These are phyloP conservation scores for Rhodinocichla rosea DNA, from an alignment of 2,113 vertebrate species.

Conservation along the genomic window DNA sequence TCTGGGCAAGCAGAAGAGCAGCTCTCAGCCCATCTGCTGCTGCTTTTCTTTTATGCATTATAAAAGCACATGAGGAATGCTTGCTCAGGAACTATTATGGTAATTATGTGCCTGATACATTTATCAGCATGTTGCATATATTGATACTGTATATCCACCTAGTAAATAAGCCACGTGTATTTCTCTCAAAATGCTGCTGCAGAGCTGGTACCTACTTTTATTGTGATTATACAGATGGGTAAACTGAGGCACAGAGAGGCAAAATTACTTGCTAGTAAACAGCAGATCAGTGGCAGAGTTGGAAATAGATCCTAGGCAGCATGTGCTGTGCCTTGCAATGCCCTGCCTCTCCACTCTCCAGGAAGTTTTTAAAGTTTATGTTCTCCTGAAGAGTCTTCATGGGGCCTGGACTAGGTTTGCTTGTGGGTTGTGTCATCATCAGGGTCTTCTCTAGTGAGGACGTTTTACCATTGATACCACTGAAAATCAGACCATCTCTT, in stretches of 20 bases:
- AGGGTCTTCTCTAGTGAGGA: background rate
- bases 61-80: background rate
- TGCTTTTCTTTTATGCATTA: background rate
- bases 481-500: background rate
- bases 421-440: background rate
- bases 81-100: background rate
- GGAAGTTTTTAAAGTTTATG: background rate
- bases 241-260: conserved; percentile 37
- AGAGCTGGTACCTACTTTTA: background rate
- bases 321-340: background rate
- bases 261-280: conserved; percentile 17
- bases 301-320: background rate
- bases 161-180: background rate
- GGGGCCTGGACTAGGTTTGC: background rate
- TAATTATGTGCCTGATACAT: background rate
- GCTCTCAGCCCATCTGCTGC: background rate
- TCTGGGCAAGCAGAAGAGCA: background rate
- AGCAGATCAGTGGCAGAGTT: background rate
- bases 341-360: background rate
- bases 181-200: background rate
- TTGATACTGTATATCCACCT: background rate
- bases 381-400: background rate
- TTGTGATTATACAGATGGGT: background rate
- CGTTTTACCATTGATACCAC: background rate
- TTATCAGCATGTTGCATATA: background rate